Conservation (phyloP, 2,797 vertebrate species). For the Malacoraja senta region DNA sequence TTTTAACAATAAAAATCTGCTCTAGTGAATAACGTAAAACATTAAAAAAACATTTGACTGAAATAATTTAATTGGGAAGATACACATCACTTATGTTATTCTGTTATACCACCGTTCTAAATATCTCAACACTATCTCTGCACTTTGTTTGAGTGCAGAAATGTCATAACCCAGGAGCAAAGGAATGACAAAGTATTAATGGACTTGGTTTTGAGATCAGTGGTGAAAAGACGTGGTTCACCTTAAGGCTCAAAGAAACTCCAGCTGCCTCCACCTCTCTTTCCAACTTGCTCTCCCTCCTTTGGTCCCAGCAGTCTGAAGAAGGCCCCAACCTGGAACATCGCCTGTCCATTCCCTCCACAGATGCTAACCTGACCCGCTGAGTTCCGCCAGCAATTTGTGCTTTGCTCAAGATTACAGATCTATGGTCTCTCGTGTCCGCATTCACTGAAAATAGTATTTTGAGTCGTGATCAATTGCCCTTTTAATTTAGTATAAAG, state of each 20-base stretch:
- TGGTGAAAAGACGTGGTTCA: too few relatives aligned
- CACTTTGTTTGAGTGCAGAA: not conserved
- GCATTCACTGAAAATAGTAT: not conserved
- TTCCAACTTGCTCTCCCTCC: too few relatives aligned
- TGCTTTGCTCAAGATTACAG: too few relatives aligned
- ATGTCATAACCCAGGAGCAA: not conserved
- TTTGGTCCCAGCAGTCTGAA: too few relatives aligned
- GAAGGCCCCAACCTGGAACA: too few relatives aligned
- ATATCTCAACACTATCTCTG: not conserved
- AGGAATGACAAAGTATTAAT: not conserved
- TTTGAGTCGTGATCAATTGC: not conserved
- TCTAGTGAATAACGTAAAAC: not conserved
- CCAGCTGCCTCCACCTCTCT: too few relatives aligned
- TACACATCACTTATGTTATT: not conserved
- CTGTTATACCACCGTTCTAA: not conserved
- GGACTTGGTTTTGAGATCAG: too few relatives aligned
- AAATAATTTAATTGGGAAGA: not conserved
- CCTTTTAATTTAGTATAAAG: not conserved
- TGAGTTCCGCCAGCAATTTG: too few relatives aligned
- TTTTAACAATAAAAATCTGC: not conserved
- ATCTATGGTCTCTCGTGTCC: not conserved
- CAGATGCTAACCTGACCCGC: too few relatives aligned
- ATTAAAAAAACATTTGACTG: not conserved
- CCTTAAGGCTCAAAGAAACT: too few relatives aligned
- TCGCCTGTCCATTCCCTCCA: too few relatives aligned